Conservation (phyloP, 2,113 vertebrate species). For the western clawed frog (Xenopus tropicalis) region UCB_Xtro_10.0 CM004451.2:54385001-54385500, state of each 20-base stretch:
- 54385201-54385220: slow-evolving; percentile 39
- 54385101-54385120: neutral
- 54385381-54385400: no score
- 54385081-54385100: slow-evolving; percentile 43
- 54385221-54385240: slow-evolving; percentile 43
- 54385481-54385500: no score
- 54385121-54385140: slow-evolving; percentile 26
- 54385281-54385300: neutral
- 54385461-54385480: no score
- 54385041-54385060: neutral
- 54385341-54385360: no score
- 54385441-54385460: no score
- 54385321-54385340: no score
- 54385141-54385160: neutral
- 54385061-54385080: slow-evolving; percentile 19
- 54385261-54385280: slow-evolving; percentile 28
- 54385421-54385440: no score
- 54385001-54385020: no score
- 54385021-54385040: no score
- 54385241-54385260: slow-evolving; percentile 46
- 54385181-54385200: slow-evolving; percentile 28
- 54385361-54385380: no score
- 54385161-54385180: neutral
- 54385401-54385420: no score
- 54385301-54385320: no score